These are phyloP conservation scores for Pseudochaenichthys georgianus DNA, from an alignment of 2,797 vertebrate species.

Conservation along the genomic window DNA sequence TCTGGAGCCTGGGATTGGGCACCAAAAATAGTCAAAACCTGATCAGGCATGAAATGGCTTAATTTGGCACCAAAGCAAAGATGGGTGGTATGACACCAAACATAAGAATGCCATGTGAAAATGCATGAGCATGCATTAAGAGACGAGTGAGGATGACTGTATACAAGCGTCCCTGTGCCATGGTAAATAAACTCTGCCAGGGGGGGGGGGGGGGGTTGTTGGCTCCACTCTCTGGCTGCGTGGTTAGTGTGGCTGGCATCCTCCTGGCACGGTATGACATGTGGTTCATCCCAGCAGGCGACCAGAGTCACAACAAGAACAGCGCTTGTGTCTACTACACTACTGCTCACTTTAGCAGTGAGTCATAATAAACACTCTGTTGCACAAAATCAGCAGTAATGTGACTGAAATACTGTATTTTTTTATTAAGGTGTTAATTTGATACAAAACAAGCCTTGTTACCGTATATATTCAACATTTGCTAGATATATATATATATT, in stretches of 20 bases:
- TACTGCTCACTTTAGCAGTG: constrained; percentile 53
- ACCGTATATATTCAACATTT: constrained; percentile 5
- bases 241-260: constrained; percentile 63
- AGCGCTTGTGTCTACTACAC: constrained; percentile 63
- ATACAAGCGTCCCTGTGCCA: constrained; percentile 44
- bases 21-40: constrained; percentile 42
- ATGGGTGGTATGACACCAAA: constrained; percentile 21
- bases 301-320: constrained; percentile 59
- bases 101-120: constrained; percentile 22
- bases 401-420: not conserved
- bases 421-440: not conserved
- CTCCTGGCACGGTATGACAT: constrained; percentile 58
- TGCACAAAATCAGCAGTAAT: constrained; percentile 1
- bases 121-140: constrained; percentile 33
- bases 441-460: not conserved
- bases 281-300: constrained; percentile 65
- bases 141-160: constrained; percentile 14
- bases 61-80: constrained; percentile 36
- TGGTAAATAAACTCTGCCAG: constrained; percentile 59
- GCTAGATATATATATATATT: not conserved
- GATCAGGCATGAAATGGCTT: constrained; percentile 30
- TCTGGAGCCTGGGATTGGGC: constrained; percentile 15
- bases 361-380: constrained; percentile 33
- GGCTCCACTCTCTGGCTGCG: constrained; percentile 54
- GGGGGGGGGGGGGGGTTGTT: constrained; percentile 49